These are phyloP conservation scores for Rosalia funebris DNA, from an alignment of 2,888 invertebrate species.

Conservation along the genomic window DNA sequence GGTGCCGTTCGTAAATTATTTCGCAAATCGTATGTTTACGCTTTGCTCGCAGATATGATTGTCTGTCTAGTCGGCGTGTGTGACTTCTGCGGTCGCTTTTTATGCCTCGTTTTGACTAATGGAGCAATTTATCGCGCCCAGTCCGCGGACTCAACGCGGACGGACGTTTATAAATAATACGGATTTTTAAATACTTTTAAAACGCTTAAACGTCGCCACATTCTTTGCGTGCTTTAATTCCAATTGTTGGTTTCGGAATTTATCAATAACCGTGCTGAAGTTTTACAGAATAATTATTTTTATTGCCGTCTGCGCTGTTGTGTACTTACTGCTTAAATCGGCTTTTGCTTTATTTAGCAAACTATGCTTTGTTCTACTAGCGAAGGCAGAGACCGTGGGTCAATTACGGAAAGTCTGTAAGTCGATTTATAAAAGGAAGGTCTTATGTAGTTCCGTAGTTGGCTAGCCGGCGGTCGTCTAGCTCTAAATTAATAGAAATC, in stretches of 20 bases:
- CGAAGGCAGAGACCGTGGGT: too few relatives aligned
- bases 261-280: conserved; percentile 27
- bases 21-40: conserved; percentile 47
- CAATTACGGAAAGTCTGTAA: too few relatives aligned
- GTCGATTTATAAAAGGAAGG: too few relatives aligned
- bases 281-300: conserved; percentile 6
- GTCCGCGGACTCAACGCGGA: conserved; percentile 51
- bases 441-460: too few relatives aligned
- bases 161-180: conserved; percentile 51
- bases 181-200: conserved; percentile 42
- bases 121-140: conserved; percentile 58
- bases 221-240: conserved; percentile 39
- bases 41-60: conserved; percentile 52
- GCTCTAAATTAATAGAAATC: too few relatives aligned
- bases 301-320: conserved; percentile 1
- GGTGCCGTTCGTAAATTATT: conserved; percentile 46
- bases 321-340: too few relatives aligned
- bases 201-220: conserved; percentile 33
- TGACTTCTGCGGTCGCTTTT: conserved; percentile 56
- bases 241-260: conserved; percentile 27
- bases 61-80: conserved; percentile 50
- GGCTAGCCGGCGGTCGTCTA: too few relatives aligned
- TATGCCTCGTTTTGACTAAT: conserved; percentile 56
- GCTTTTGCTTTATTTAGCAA: too few relatives aligned
- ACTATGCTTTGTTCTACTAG: too few relatives aligned